Percentiles rank a stretch among this genome's conserved stretches.
Conservation (phyloP, 1,140 invertebrate species). For the Drosophila orena region DNA sequence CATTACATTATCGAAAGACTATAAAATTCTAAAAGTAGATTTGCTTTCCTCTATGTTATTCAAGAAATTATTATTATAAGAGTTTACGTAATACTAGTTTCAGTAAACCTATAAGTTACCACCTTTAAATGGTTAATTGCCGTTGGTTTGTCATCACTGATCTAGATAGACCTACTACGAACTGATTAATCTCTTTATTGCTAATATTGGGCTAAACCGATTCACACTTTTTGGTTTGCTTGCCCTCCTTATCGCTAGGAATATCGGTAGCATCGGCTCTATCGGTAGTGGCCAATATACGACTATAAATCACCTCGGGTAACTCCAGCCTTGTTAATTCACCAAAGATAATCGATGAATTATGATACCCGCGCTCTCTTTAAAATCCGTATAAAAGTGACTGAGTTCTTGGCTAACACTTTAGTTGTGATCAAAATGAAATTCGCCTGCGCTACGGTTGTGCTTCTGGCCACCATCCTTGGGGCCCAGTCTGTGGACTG, state of each 20-base stretch:
- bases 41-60: not conserved
- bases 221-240: conserved; percentile 5
- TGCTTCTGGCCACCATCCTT: conserved; percentile 31
- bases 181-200: conserved; percentile 21
- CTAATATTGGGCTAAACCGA: not conserved
- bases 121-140: not conserved
- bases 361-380: conserved; percentile 10
- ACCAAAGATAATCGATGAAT: conserved; percentile 37
- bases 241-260: conserved; percentile 21
- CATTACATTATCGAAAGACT: not conserved
- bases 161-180: conserved; percentile 13
- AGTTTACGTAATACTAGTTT: not conserved
- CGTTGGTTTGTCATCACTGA: conserved; percentile 14
- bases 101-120: not conserved
- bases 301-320: conserved; percentile 34
- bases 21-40: not conserved
- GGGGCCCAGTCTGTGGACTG: conserved; percentile 45
- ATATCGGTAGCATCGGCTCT: conserved; percentile 37
- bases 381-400: conserved; percentile 26
- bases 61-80: not conserved
- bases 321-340: conserved; percentile 19
- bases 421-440: conserved; percentile 48
- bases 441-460: conserved; percentile 37
- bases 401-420: conserved; percentile 9
- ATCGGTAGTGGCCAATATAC: conserved; percentile 21